These are phyloP conservation scores for Cheilosia impressa DNA, from an alignment of 2,888 invertebrate genomes.

Conservation along the genomic window DNA sequence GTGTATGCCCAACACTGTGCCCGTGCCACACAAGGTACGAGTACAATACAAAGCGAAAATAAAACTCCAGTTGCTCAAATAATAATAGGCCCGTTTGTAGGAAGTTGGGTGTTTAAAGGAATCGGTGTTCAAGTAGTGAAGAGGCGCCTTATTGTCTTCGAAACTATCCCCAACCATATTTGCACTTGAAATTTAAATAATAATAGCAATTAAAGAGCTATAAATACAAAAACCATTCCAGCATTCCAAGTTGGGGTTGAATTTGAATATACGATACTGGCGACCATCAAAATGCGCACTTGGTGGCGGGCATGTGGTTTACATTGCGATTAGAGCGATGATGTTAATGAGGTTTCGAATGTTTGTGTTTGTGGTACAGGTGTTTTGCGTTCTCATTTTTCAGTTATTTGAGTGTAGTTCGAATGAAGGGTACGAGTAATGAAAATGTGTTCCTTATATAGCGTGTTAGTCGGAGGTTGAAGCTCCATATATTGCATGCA, in stretches of 20 bases:
- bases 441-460: too few relatives aligned
- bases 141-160: too few relatives aligned
- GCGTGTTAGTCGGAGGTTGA: too few relatives aligned
- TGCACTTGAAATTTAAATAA: too few relatives aligned
- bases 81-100: too few relatives aligned
- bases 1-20: conserved; percentile 8
- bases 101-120: too few relatives aligned
- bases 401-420: neutral
- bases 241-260: conserved; percentile 9
- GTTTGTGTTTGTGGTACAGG: conserved; percentile 22
- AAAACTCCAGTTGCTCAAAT: too few relatives aligned
- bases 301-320: conserved; percentile 35
- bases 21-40: neutral
- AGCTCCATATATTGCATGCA: too few relatives aligned
- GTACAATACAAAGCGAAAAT: conserved; percentile 21
- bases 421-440: too few relatives aligned
- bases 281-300: conserved; percentile 42
- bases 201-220: too few relatives aligned
- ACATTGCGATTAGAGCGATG: conserved; percentile 32
- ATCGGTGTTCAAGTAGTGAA: too few relatives aligned
- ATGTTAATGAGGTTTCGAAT: conserved; percentile 43
- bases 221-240: neutral
- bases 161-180: too few relatives aligned
- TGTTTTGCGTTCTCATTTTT: conserved; percentile 29
- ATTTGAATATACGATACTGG: conserved; percentile 16